These are phyloP conservation scores for Melinaea marsaeus DNA, from an alignment of 2,888 invertebrate species.

Conservation along the genomic window DNA sequence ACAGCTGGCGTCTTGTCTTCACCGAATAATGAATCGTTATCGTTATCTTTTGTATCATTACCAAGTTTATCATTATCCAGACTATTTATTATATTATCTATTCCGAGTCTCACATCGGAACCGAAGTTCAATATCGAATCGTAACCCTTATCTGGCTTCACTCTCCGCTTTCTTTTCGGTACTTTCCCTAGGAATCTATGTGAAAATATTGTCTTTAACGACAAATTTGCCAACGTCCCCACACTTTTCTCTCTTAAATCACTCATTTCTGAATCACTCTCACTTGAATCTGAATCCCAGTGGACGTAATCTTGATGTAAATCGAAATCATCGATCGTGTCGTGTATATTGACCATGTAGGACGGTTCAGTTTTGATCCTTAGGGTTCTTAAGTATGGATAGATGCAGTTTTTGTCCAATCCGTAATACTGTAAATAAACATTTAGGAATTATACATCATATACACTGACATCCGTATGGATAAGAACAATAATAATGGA, in stretches of 20 bases:
- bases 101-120: constrained; percentile 37
- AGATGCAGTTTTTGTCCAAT: constrained; percentile 45
- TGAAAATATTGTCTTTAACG: constrained; percentile 57
- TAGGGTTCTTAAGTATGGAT: constrained; percentile 47
- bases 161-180: constrained; percentile 44
- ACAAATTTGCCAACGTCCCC: constrained; percentile 41
- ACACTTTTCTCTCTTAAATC: constrained; percentile 32
- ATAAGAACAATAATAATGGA: too few species aligned
- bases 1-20: constrained; percentile 24
- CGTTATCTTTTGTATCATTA: constrained; percentile 14
- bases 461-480: too few species aligned
- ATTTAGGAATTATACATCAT: neutral
- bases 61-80: constrained; percentile 34
- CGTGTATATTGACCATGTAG: constrained; percentile 52
- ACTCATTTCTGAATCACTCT: constrained; percentile 23
- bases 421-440: constrained; percentile 52
- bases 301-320: constrained; percentile 46
- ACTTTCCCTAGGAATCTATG: constrained; percentile 49
- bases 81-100: constrained; percentile 46
- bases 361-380: constrained; percentile 45
- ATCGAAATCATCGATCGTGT: constrained; percentile 44
- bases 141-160: constrained; percentile 37
- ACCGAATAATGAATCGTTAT: constrained; percentile 30
- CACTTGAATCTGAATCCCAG: constrained; percentile 52
- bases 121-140: constrained; percentile 37